Evolutionary conservation across 53 echinoderm and acorn worm genomes (phyloP).

Genomic region (Pentamera pediparva): DNA sequence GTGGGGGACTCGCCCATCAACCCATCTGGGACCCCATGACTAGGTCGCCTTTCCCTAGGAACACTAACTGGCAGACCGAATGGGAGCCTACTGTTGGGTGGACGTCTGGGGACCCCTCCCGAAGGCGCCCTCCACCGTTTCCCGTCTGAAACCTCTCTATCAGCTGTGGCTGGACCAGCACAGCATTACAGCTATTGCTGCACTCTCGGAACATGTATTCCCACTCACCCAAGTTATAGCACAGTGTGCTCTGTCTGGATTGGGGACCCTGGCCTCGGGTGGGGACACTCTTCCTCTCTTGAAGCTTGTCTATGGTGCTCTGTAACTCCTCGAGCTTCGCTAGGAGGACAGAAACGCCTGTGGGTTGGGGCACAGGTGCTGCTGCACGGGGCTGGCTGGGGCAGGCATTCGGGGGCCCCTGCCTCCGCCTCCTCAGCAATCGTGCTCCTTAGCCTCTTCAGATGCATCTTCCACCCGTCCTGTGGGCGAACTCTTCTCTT

Average conservation of each 20-base stretch:
- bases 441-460: too few relatives aligned
- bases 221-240: too few relatives aligned
- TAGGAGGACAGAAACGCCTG: too few relatives aligned
- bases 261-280: background rate
- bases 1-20: conserved; percentile 32
- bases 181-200: conserved; percentile 11
- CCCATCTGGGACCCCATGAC: background rate
- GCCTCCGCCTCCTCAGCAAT: too few relatives aligned
- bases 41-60: too few relatives aligned
- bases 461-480: background rate
- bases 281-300: too few relatives aligned
- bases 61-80: too few relatives aligned
- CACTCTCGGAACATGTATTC: conserved; percentile 35
- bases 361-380: background rate
- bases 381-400: background rate
- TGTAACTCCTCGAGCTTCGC: too few relatives aligned
- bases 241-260: too few relatives aligned
- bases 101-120: conserved; percentile 14
- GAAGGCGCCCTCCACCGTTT: conserved; percentile 36
- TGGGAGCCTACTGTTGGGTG: too few relatives aligned
- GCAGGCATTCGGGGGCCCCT: too few relatives aligned
- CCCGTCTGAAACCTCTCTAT: background rate
- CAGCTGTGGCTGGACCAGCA: conserved; percentile 24
- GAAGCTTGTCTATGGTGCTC: too few relatives aligned
- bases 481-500: background rate